Base-by-base conservation (phyloP, 2,797 vertebrate species). In the Epinephelus coioides region DNA sequence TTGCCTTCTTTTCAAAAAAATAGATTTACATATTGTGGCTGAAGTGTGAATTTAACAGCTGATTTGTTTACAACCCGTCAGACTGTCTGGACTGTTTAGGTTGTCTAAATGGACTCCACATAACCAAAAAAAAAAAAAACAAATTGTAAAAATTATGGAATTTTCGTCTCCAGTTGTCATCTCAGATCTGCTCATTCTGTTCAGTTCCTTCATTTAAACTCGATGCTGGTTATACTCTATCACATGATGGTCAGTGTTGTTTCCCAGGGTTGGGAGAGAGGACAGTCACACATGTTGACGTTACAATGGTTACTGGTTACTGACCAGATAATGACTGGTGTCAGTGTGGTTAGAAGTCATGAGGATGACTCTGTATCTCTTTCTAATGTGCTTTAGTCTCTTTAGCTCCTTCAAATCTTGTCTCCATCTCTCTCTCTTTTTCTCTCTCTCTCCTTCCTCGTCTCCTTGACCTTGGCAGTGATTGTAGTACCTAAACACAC, bases 391-490 rank as follows among this genome's bases (percentile, higher is more conserved):
- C 61, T 40, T 54, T 34, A 60, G 18, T 51, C 53, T 76, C 5
- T 67, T 44, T 2, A 50, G 43, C 23, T 56, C 50, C 62, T 82
- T 79, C 59, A 77, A 25, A 54, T 63, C n/a, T 80, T 76, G 46
- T 56, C 13, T 50, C 34, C 2, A 27, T 49, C 18, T 38, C 1
- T 54, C 12, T 55, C 10, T 49, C 43, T 18, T 47, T 21, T 56
- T 34, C 38, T 44, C 43, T 18, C 50, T 69, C 71, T 51, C 55
- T 78, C 81, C 56, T 79, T 86, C 72, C 65, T 68, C 0, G 49
- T 90, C 80, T 89, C 82, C 80, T 88, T 94, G 91, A 94, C 93
- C 92, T 94, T 94, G 92, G 85, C 69, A 15, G 73, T 87, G 77
- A 88, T 59, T 91, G 82, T 87, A 79, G 85, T 86, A 78, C 84